Evolutionary conservation across 2,113 vertebrate species (phyloP), one percentile per base, ranked within the genome.

Genomic region (Ornithorhynchus anatinus): DNA sequence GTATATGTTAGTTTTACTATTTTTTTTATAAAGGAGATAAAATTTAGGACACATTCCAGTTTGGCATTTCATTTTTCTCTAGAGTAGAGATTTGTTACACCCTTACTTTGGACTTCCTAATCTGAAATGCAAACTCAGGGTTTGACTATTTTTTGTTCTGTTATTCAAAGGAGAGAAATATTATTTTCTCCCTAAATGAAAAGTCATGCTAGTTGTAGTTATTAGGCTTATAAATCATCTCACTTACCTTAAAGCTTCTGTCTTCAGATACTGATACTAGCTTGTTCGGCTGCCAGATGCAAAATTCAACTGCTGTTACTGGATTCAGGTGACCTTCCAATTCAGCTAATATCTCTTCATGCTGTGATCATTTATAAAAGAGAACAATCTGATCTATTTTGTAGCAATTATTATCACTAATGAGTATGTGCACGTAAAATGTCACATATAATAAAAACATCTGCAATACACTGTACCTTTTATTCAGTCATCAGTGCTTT

Each of bases 221-320:
- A 2, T 60, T 2, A 1, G 32, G 6, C n/a, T 16, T 4, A 6
- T 1, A 2, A 58, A 8, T 29, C 3, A 20, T 40, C 63, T 69
- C 79, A n/a, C 91, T 90, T 92, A 88, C 96, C 96, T 86, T 92
- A 83, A 94, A 93, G 60, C 95, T 96, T 72, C 95, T 92, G 79
- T 98, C 97, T 80, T 97, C 94, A 74, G 96, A 97, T 20, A 92
- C 89, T 1, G 95, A 96, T 80, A 97, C 25, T 7, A 98, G 61
- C 39, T 90, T 50, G 20, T 84, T 82, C 68, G 85, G 60, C 57
- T 92, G 80, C 96, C 94, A 95, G 0, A 93, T 77, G 66, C 94
- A 97, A 81, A 98, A 98, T 45, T 95, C 94, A 37, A 92, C 93
- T 25, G 94, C 94, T 11, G 95, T 97, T 59, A 96, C 89, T 1